These are phyloP conservation scores for Fulmarus glacialis DNA, from an alignment of 2,113 vertebrate species.

Conservation along the genomic window DNA sequence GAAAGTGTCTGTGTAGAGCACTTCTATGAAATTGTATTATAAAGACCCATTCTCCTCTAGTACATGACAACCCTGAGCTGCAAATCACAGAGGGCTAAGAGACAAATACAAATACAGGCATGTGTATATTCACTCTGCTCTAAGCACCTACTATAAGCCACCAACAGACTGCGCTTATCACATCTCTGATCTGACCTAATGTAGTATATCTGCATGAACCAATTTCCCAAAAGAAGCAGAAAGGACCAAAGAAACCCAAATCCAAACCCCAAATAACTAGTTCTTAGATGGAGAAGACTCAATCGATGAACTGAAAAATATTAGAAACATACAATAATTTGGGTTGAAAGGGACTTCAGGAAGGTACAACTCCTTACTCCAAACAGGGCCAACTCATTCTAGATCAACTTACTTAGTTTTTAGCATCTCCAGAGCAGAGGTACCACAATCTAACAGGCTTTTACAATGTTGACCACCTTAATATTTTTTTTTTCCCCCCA, in stretches of 20 bases:
- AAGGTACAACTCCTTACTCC: not conserved
- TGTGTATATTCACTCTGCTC: not conserved
- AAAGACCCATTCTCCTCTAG: not conserved
- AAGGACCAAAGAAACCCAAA: not conserved
- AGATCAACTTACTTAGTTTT: not conserved
- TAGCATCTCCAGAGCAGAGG: not conserved
- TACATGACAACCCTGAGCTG: not conserved
- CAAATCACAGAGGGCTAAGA: not conserved
- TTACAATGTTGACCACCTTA: not conserved
- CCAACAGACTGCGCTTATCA: not conserved
- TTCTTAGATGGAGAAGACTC: not conserved
- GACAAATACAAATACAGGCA: not conserved
- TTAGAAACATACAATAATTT: not conserved
- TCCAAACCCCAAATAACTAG: not conserved
- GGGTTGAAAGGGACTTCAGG: not conserved
- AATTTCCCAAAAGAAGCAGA: not conserved
- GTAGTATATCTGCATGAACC: not conserved
- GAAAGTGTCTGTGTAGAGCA: not conserved
- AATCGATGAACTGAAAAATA: not conserved
- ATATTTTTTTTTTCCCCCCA: no score
- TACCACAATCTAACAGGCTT: not conserved
- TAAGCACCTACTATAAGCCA: not conserved
- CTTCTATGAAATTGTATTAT: not conserved
- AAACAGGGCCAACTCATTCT: not conserved
- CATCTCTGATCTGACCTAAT: not conserved